Evolutionary conservation across 2,888 invertebrate species (phyloP).

Genomic region (Zele albiditarsus): DNA sequence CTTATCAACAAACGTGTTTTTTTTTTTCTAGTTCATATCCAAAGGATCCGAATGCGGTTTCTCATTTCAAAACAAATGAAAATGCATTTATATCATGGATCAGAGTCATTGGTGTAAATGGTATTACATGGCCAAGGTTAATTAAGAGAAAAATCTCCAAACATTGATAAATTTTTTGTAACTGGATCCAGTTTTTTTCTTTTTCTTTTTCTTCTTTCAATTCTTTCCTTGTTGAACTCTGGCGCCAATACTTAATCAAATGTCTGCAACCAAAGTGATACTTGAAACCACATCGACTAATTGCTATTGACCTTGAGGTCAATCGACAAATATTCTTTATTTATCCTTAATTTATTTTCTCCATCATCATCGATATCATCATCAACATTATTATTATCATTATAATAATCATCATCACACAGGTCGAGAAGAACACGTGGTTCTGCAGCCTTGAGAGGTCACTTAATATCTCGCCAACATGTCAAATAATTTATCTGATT

Average conservation of each 20-base stretch:
- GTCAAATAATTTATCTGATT: neutral
- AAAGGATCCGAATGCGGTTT: neutral
- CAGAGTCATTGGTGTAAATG: neutral
- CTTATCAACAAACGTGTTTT: neutral
- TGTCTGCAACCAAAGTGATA: neutral
- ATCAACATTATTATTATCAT: neutral
- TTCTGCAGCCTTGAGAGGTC: neutral
- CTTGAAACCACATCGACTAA: neutral
- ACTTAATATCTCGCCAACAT: neutral
- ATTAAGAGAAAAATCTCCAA: neutral
- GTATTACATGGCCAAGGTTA: neutral
- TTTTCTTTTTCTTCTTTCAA: neutral
- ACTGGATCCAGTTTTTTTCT: neutral
- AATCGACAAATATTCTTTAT: neutral
- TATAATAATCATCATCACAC: neutral
- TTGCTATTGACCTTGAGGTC: constrained; percentile 5
- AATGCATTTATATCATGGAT: neutral
- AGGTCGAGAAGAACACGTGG: neutral
- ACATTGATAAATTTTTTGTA: neutral
- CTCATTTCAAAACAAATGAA: neutral
- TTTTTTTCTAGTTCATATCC: neutral
- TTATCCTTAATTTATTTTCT: neutral
- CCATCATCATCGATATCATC: neutral
- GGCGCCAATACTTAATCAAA: constrained; percentile 5
- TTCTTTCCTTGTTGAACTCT: neutral